phyloP scores from a whole-genome alignment of 2,888 invertebrate genomes.

The Spilarctia lutea region DNA sequence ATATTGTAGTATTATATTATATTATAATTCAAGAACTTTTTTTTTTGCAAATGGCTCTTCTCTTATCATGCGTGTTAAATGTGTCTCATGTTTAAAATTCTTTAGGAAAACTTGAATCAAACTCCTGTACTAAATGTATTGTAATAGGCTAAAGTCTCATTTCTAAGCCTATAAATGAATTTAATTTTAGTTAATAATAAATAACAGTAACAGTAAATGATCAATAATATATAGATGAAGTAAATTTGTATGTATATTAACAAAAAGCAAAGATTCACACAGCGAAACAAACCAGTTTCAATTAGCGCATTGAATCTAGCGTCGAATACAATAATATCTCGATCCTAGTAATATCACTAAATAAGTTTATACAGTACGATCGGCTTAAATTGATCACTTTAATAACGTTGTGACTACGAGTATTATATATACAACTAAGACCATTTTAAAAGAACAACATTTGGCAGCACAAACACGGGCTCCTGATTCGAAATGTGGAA shows the following conservation, averaged over 20 bases:
- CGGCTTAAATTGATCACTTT: conserved; percentile 1
- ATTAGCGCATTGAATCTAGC: conserved; percentile 22
- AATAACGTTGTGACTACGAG: background rate
- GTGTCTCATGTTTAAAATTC: too few species aligned
- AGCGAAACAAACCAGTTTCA: conserved; percentile 18
- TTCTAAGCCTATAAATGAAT: too few species aligned
- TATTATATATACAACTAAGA: background rate
- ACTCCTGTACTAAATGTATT: too few species aligned
- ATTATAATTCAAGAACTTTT: too few species aligned
- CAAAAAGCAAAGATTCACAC: background rate
- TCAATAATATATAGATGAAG: background rate
- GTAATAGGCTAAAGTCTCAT: too few species aligned
- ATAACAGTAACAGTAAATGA: background rate
- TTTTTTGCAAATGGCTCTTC: too few species aligned
- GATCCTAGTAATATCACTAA: conserved; percentile 24
- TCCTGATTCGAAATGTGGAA: background rate
- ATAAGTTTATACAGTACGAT: conserved; percentile 7
- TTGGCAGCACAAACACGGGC: too few species aligned
- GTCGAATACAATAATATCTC: conserved; percentile 31
- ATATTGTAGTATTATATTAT: too few species aligned
- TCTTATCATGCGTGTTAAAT: too few species aligned
- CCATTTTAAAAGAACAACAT: background rate
- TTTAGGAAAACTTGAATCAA: too few species aligned
- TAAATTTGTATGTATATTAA: background rate
- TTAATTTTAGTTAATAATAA: too few species aligned